Evolutionary conservation across 1,140 invertebrate genomes (phyloP).

Genomic region (Drosophila rufa): DNA sequence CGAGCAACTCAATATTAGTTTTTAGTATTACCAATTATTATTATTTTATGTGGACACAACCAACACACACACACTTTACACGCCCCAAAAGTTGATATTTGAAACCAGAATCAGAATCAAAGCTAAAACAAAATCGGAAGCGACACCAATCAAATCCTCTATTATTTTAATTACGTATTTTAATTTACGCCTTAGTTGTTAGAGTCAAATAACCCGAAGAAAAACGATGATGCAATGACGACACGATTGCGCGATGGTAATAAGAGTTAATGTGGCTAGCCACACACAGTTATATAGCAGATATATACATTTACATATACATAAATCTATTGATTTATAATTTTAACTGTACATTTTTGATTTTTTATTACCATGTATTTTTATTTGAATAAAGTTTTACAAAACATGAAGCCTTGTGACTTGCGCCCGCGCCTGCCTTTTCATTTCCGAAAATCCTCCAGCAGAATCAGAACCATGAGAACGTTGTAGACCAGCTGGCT

Average conservation of each 20-base stretch:
- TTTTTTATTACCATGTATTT: slow-evolving; percentile 81
- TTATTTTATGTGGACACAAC: slow-evolving; percentile 53
- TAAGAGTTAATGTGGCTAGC: slow-evolving; percentile 31
- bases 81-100: slow-evolving; percentile 67
- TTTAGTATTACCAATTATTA: slow-evolving; percentile 78
- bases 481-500: slow-evolving; percentile 72
- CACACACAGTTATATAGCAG: slow-evolving; percentile 61
- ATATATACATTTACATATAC: slow-evolving; percentile 61
- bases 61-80: slow-evolving; percentile 11
- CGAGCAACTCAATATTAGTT: slow-evolving; percentile 82
- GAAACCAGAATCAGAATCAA: slow-evolving; percentile 43
- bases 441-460: slow-evolving; percentile 33
- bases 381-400: slow-evolving; percentile 83
- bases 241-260: slow-evolving; percentile 48
- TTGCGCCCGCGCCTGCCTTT: slow-evolving; percentile 45
- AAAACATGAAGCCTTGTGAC: slow-evolving; percentile 62
- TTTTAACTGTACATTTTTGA: slow-evolving; percentile 80
- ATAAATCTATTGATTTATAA: slow-evolving; percentile 80
- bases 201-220: slow-evolving; percentile 50
- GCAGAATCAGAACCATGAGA: slow-evolving; percentile 10
- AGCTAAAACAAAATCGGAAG: slow-evolving; percentile 12
- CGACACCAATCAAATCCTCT: slow-evolving; percentile 60
- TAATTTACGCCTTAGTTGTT: slow-evolving; percentile 76
- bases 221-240: slow-evolving; percentile 15
- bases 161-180: slow-evolving; percentile 73